Evolutionary conservation across 2,888 invertebrate genomes (phyloP).

Genomic region (Celastrina argiolus): DNA sequence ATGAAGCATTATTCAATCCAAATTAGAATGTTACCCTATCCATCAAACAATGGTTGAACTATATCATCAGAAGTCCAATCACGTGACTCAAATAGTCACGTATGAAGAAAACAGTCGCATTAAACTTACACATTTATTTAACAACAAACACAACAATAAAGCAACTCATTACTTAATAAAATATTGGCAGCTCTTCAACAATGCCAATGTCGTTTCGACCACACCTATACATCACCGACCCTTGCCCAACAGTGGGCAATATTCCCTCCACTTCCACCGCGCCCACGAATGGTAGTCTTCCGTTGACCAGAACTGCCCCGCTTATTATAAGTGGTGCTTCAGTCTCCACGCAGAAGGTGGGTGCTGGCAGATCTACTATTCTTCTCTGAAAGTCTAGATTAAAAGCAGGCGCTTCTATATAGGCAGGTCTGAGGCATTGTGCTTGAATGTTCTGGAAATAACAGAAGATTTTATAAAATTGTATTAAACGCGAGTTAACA

Average conservation of each 20-base stretch:
- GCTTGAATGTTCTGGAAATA: not conserved
- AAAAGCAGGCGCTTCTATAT: not conserved
- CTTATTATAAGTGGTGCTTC: slow-evolving; percentile 41
- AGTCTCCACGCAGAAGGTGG: slow-evolving; percentile 35
- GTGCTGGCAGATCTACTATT: slow-evolving; percentile 29
- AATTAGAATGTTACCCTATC: too few relatives aligned
- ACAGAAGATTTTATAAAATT: too few relatives aligned
- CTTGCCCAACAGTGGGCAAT: slow-evolving; percentile 38
- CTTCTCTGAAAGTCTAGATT: not conserved
- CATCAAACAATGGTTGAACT: too few relatives aligned
- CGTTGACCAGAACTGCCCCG: slow-evolving; percentile 41
- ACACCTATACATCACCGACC: slow-evolving; percentile 36
- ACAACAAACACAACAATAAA: slow-evolving; percentile 4
- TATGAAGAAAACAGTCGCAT: not conserved
- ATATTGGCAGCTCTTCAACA: slow-evolving; percentile 26
- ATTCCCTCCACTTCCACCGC: slow-evolving; percentile 44
- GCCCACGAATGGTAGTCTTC: slow-evolving; percentile 43
- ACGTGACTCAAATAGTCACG: too few relatives aligned
- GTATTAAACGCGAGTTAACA: too few relatives aligned
- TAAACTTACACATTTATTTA: slow-evolving; percentile 26
- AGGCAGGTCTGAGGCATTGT: slow-evolving; percentile 9
- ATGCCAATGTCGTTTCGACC: slow-evolving; percentile 31
- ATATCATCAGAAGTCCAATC: too few relatives aligned
- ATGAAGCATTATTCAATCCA: too few relatives aligned
- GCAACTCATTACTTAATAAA: slow-evolving; percentile 1